Base-by-base conservation (phyloP, 2,113 vertebrate species). In the Neolamprologus sp. region DNA sequence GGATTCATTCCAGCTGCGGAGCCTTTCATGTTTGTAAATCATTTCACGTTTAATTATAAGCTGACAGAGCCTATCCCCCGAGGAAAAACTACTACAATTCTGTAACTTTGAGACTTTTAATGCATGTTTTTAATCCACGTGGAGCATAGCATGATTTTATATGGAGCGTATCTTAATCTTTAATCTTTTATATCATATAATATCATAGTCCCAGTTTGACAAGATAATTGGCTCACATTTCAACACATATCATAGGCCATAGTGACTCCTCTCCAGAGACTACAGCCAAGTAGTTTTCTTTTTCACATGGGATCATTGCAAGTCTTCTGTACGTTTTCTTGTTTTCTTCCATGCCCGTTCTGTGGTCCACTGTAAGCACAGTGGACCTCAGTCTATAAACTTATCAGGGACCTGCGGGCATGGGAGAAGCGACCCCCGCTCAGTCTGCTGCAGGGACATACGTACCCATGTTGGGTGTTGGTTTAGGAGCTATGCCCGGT, bases 351-450 rank as follows among this genome's bases (percentile, higher is more conserved):
- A 94, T 93, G 91, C 16, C 51, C 68, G 23, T 23, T 13, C 87
- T 84, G 87, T 90, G 89, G 90, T 90, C 90, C 90, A 65, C 80
- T 85, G 14, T 9, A 73, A 86, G 47, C 91, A 88, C 81, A 78
- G 90, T 71, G 89, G 93, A 94, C 82, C 88, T 87, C 91, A 85
- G 51, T 85, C 81, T 49, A 12, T 80, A 86, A 93, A 90, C 88
- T 91, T 84, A 54, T 51, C 51, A 63, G 51, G 87, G 87, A 89
- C 87, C 58, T 28, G 63, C 55, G 82, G 93, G 94, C 85, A 98
- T 98, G 98, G 98, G 98, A 96, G 98, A 99, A 89, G 97, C 98
- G 90, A 97, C 98, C 95, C 97, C 97, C 89, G 97, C 97, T 80
- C 97, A 97, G 92, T 96, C 98, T 89, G 95, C 97, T 12, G 94